Evolutionary conservation across 1,140 invertebrate genomes (phyloP), one percentile per base, ranked within the genome.

Genomic region (Drosophila prosaltans): DNA sequence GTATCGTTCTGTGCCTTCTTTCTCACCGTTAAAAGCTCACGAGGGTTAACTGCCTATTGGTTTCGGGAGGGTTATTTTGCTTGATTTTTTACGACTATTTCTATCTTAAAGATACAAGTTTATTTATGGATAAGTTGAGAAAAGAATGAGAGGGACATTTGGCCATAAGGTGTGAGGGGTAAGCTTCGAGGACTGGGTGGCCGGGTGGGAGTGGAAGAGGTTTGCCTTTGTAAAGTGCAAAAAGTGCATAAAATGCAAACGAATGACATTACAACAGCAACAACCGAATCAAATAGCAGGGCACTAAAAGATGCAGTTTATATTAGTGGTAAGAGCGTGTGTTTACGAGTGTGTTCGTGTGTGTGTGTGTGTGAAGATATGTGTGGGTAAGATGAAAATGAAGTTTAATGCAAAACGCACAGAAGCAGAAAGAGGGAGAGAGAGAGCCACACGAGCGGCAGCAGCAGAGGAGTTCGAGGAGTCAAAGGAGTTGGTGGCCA

Each of bases 41-140:
- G 78, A 60, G 68, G 73, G 78, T 83, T 73, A 69, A 72, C 41
- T 80, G 58, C 66, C 61, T 58, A 16, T 65, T 26, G 67, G 69
- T 39, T 58, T 66, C 72, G 69, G 76, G 45, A 51, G 69, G 80
- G 67, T 85, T 80, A 85, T 85, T 85, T 58, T 81, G 81, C 78
- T 51, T 75, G 81, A 88, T 82, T 80, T 85, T 86, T 86, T 86
- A 86, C 80, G 83, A 88, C 83, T 86, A 71, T 72, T 88, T 83
- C 80, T 83, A 86, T 86, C 83, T 86, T 80, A 74, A 83, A 86
- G 83, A 86, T 89, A 82, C 83, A 88, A 80, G 80, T 88, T 88
- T 86, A 86, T 86, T 86, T 86, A 86, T 89, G 83, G 68, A 58
- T 73, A 78, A 73, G 69, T 62, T 45, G 60, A 72, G 45, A 48